A percentile compares a stretch with the other conserved stretches of the same genome.
phyloP scores from a whole-genome alignment of 1,140 invertebrate species.

The Coelopa frigida region DNA sequence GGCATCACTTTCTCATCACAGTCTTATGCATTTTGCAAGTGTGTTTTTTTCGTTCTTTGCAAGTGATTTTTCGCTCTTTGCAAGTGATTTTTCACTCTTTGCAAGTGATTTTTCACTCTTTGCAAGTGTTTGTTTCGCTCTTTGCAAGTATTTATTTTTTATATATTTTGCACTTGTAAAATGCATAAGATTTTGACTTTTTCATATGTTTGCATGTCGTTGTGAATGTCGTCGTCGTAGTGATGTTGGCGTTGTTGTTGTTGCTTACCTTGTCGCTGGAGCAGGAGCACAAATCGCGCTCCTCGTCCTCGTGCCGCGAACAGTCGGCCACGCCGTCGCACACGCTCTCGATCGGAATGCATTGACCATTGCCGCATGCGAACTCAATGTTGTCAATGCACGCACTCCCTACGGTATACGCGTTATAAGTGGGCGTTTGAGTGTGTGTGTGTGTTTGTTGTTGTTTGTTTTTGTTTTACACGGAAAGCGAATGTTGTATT shows the following conservation, averaged over 20 bases:
- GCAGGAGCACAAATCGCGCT: constrained; percentile 42
- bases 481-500: not conserved
- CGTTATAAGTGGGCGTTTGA: constrained; percentile 3
- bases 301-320: constrained; percentile 72
- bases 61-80: not conserved
- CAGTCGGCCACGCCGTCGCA: constrained; percentile 82
- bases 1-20: too few species aligned
- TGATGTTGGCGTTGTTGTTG: not conserved
- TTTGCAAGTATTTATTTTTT: too few species aligned
- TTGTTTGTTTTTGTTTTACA: not conserved
- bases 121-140: not conserved
- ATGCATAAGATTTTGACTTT: not conserved
- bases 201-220: constrained; percentile 5
- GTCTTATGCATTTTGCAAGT: not conserved
- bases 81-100: not conserved
- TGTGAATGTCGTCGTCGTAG: not conserved
- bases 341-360: constrained; percentile 49
- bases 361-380: constrained; percentile 48
- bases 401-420: constrained; percentile 16
- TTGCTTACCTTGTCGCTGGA: constrained; percentile 44
- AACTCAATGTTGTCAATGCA: constrained; percentile 46
- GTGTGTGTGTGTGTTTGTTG: not conserved
- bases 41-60: not conserved
- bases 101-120: not conserved
- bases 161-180: too few species aligned